phyloP scores from a whole-genome alignment of 2,113 vertebrate species.

The Petaurus breviceps region DNA sequence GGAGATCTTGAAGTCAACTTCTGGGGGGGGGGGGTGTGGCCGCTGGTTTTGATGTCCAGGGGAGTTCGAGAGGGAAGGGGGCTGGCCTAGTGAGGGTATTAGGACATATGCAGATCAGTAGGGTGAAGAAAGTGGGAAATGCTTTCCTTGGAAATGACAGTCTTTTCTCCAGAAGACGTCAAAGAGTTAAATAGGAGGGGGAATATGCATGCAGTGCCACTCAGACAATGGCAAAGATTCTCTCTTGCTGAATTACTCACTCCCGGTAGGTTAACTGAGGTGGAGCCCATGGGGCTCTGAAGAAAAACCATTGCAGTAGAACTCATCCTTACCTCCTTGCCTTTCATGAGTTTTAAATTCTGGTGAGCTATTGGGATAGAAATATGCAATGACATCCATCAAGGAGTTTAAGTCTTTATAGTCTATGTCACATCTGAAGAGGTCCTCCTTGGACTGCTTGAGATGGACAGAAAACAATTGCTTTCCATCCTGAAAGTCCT shows the following conservation, averaged over 20 bases:
- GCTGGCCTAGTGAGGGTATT: slow-evolving; percentile 29
- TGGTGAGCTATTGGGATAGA: slow-evolving; percentile 37
- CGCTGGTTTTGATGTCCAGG: slow-evolving; percentile 59
- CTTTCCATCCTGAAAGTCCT: slow-evolving; percentile 49
- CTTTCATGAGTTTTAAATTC: slow-evolving; percentile 58
- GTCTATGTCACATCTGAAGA: background rate
- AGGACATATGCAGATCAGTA: slow-evolving; percentile 19
- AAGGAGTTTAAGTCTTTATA: slow-evolving; percentile 13
- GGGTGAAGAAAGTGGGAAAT: slow-evolving; percentile 71
- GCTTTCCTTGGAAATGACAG: slow-evolving; percentile 76
- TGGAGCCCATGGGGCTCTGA: slow-evolving; percentile 68
- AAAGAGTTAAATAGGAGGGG: slow-evolving; percentile 89
- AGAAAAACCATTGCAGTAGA: slow-evolving; percentile 64
- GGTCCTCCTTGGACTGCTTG: background rate
- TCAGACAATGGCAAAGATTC: slow-evolving; percentile 96
- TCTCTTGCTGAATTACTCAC: slow-evolving; percentile 85
- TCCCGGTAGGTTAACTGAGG: slow-evolving; percentile 64
- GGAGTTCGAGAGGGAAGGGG: slow-evolving; percentile 30
- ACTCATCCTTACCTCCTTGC: slow-evolving; percentile 57
- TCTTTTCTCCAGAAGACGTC: slow-evolving; percentile 73
- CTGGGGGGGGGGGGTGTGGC: slow-evolving; percentile 53
- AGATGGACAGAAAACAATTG: slow-evolving; percentile 55
- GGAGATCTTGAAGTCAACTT: slow-evolving; percentile 79
- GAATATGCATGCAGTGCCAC: slow-evolving; percentile 93
- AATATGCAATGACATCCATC: slow-evolving; percentile 58